Base-by-base conservation (phyloP, 2,797 vertebrate genomes). In the Silurus aristotelis region DNA sequence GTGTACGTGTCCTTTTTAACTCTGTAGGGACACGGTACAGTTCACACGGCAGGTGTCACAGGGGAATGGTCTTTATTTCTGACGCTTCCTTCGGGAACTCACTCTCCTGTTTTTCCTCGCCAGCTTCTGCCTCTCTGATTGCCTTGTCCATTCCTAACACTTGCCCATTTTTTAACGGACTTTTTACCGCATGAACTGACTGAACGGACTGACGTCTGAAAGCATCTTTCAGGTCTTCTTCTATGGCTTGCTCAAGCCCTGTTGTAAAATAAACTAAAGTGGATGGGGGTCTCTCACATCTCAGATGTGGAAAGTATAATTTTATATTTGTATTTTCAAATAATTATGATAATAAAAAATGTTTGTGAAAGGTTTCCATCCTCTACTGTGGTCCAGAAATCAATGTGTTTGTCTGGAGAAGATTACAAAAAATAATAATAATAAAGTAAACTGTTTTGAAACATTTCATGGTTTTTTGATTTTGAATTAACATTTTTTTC, bases 291-390 rank as follows among this genome's bases (percentile, higher is more conserved):
- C 96, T 97, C 96, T 97, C 96, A 97, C 96, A 97, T 97, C 96
- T 95, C 96, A 96, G 96, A 97, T 97, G 96, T 96, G 96, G 96
- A 97, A 97, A 97, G 96, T 97, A 97, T 97, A 97, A 96, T 97
- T 97, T 97, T 97, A 97, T 97, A 97, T 97, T 97, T 97, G 96
- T 97, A 97, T 97, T 97, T 97, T 97, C 96, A 97, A 97, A 96
- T 92, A 91, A 92, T 90, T 89, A 91, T 91, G 88, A 92, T 95
- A 96, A 90, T 90, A 88, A 89, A 90, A 96, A 96, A 96, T 95
- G 96, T 97, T 97, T 97, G 96, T 97, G 96, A 97, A 97, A 97
- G 96, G 96, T 96, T 97, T 97, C 96, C 96, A 97, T 97, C 96
- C 96, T 96, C 96, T 96, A 95, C 96, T 97, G 96, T 97, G 96